Conservation (phyloP, 2,888 invertebrate genomes). For the Eupeodes latifasciatus region DNA sequence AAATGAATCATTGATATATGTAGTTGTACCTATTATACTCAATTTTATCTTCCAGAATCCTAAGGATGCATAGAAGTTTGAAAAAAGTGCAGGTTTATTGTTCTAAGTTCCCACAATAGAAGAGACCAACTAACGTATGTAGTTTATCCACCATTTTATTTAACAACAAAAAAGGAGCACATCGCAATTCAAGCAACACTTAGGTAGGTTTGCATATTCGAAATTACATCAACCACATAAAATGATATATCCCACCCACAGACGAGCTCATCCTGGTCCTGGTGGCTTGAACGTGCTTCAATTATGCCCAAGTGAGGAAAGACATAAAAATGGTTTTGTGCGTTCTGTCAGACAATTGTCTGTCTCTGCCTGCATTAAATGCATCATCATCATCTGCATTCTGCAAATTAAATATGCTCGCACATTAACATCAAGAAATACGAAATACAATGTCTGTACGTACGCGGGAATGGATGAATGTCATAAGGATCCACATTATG, state of each 20-base stretch:
- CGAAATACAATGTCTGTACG: too few relatives aligned
- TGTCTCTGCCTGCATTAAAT: background rate
- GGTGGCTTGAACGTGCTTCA: constrained; percentile 9
- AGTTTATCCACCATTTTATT: background rate
- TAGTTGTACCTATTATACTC: background rate
- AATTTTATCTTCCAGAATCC: too few relatives aligned
- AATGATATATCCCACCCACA: background rate
- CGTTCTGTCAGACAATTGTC: constrained; percentile 22
- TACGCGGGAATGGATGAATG: background rate
- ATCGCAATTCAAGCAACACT: background rate
- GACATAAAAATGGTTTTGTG: background rate
- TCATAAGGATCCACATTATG: constrained; percentile 7
- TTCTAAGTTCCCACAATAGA: background rate
- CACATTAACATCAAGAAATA: background rate
- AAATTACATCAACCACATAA: background rate
- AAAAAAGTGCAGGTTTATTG: too few relatives aligned
- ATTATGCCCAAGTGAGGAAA: constrained; percentile 15
- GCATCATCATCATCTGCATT: background rate
- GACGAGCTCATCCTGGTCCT: background rate
- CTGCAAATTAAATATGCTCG: background rate
- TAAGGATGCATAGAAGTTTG: too few relatives aligned
- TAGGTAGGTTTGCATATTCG: background rate
- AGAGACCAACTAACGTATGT: background rate
- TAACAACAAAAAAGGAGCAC: background rate
- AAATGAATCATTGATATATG: constrained; percentile 9